Percentiles rank a stretch among this genome's conserved stretches.
These are phyloP conservation scores for Sminthurinus signatus DNA, from an alignment of 1,140 invertebrate genomes.

Conservation along the genomic window DNA sequence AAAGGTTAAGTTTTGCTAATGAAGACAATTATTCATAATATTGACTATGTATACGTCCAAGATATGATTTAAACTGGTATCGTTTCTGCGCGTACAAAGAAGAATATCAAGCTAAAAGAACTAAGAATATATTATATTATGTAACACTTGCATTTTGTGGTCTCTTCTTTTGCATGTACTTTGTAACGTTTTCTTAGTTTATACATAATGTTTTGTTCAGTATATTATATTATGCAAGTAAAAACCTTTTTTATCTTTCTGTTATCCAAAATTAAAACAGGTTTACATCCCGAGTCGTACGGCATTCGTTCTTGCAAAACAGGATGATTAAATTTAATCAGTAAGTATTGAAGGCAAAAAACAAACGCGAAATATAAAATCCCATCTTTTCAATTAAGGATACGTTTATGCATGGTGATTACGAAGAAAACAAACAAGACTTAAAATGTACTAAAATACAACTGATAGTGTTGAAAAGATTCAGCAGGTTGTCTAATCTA, in stretches of 20 bases:
- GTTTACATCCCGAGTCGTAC: constrained; percentile 62
- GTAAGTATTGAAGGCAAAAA: no score
- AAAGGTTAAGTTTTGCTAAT: background rate
- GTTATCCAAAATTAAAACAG: constrained; percentile 37
- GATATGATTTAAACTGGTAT: no score
- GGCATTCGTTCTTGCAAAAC: constrained; percentile 56
- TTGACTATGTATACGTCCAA: no score
- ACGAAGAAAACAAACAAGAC: no score
- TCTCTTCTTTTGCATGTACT: background rate
- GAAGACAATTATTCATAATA: constrained; percentile 41
- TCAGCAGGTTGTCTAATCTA: no score
- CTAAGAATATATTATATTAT: constrained; percentile 15
- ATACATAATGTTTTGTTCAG: background rate
- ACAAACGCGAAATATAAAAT: no score
- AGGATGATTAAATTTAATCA: background rate
- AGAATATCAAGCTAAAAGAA: no score
- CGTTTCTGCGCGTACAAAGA: no score
- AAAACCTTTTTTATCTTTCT: background rate
- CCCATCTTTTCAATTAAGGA: no score
- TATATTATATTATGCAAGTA: background rate
- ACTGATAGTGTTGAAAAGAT: no score
- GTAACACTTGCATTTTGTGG: background rate
- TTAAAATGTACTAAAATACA: no score
- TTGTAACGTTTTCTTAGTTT: background rate
- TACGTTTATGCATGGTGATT: no score